phyloP scores from a whole-genome alignment of 2,113 vertebrate species.

The Anarhynchus alexandrinus region DNA sequence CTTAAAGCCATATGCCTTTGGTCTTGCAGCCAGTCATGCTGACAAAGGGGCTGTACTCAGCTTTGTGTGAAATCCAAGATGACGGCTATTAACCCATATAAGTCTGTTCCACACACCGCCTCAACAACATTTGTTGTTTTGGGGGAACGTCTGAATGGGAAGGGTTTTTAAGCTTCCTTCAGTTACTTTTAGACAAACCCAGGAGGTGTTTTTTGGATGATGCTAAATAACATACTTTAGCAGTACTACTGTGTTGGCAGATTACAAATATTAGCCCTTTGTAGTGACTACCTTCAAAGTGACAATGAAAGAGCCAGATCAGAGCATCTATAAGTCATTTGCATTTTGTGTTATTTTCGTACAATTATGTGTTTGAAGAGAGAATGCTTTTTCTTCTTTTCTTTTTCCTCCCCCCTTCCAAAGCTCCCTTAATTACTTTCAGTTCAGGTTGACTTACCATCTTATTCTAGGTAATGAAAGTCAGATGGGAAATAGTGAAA shows the following conservation, averaged over 20 bases:
- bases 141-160: neutral
- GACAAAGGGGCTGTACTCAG: neutral
- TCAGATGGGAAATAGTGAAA: slow-evolving; percentile 41
- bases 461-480: slow-evolving; percentile 49
- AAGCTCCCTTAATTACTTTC: slow-evolving; percentile 51
- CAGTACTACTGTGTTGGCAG: neutral
- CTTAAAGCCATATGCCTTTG: neutral
- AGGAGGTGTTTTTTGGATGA: slow-evolving; percentile 20
- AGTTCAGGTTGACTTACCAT: slow-evolving; percentile 54
- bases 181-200: neutral
- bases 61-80: neutral
- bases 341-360: slow-evolving; percentile 40
- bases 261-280: slow-evolving; percentile 36
- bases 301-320: neutral
- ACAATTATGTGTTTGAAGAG: slow-evolving; percentile 4
- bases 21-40: neutral
- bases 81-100: neutral
- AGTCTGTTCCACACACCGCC: neutral
- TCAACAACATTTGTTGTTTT: neutral
- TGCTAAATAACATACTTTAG: neutral
- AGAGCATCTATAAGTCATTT: neutral
- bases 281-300: slow-evolving; percentile 12
- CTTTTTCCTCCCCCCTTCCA: neutral
- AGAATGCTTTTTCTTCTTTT: neutral
- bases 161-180: neutral